These are phyloP conservation scores for Caranx melampygus DNA, from an alignment of 2,113 vertebrate genomes.

Conservation along the genomic window DNA sequence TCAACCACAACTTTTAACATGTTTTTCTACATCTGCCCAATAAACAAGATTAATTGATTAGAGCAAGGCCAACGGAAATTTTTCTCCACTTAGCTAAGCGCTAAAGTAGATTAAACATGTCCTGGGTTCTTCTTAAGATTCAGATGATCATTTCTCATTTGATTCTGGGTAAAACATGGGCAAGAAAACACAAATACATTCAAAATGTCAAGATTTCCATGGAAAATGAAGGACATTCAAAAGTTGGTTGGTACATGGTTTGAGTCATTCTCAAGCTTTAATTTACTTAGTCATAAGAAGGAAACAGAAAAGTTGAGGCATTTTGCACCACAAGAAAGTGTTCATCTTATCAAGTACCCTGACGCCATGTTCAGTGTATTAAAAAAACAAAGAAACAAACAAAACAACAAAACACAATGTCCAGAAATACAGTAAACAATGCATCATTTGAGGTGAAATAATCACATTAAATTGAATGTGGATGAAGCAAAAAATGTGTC, in stretches of 20 bases:
- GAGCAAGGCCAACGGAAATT: too few relatives aligned
- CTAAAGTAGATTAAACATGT: neutral
- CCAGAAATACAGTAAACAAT: neutral
- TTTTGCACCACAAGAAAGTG: constrained; percentile 40
- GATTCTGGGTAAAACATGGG: neutral
- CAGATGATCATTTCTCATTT: neutral
- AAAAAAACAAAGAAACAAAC: neutral
- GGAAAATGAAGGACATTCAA: neutral
- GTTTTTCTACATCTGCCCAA: too few relatives aligned
- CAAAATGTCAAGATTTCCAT: constrained; percentile 42
- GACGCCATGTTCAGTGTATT: neutral
- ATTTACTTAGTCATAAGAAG: neutral
- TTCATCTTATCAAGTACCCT: constrained; percentile 53
- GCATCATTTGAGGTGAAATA: neutral
- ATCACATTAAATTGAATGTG: constrained; percentile 5
- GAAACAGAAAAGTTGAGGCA: constrained; percentile 9
- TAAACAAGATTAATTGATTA: too few relatives aligned
- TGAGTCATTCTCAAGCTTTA: neutral
- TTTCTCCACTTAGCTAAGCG: too few relatives aligned
- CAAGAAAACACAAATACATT: neutral
- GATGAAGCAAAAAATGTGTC: neutral
- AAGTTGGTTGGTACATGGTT: neutral
- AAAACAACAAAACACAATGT: neutral
- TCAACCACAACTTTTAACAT: too few relatives aligned
- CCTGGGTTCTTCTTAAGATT: neutral